Conservation (phyloP, 1,140 invertebrate genomes). For the Solen grandis region DNA sequence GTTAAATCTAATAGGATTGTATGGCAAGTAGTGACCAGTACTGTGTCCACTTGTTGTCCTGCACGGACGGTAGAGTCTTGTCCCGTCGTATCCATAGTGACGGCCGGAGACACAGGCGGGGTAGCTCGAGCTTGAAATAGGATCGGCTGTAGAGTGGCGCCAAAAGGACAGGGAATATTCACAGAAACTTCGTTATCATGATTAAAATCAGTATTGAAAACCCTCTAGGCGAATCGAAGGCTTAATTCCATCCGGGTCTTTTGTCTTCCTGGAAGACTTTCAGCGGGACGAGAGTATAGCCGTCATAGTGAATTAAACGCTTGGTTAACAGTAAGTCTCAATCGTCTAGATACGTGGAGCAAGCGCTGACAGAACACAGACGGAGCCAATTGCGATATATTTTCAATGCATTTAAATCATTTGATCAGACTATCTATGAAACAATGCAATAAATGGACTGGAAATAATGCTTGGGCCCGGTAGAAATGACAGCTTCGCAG, state of each 20-base stretch:
- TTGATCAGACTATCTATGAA: conserved; percentile 12
- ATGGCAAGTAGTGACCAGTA: too few relatives aligned
- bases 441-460: conserved; percentile 39
- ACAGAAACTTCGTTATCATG: conserved; percentile 33
- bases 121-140: conserved; percentile 28
- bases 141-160: conserved; percentile 36
- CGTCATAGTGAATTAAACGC: conserved; percentile 44
- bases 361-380: conserved; percentile 35
- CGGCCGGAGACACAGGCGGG: not conserved
- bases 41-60: too few relatives aligned
- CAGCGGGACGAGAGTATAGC: conserved; percentile 20
- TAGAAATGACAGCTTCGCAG: conserved; percentile 8
- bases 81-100: too few relatives aligned
- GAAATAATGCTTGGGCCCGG: conserved; percentile 16
- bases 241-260: conserved; percentile 23
- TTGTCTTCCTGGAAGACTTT: conserved; percentile 36
- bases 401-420: conserved; percentile 53
- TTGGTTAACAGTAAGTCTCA: conserved; percentile 15
- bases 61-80: too few relatives aligned
- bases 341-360: conserved; percentile 28
- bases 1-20: too few relatives aligned
- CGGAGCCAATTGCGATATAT: conserved; percentile 42
- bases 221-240: conserved; percentile 32
- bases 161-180: conserved; percentile 35
- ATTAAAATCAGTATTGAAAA: conserved; percentile 52